Evolutionary conservation across 2,888 invertebrate genomes (phyloP).

Genomic region (Amblyjoppa proteus): DNA sequence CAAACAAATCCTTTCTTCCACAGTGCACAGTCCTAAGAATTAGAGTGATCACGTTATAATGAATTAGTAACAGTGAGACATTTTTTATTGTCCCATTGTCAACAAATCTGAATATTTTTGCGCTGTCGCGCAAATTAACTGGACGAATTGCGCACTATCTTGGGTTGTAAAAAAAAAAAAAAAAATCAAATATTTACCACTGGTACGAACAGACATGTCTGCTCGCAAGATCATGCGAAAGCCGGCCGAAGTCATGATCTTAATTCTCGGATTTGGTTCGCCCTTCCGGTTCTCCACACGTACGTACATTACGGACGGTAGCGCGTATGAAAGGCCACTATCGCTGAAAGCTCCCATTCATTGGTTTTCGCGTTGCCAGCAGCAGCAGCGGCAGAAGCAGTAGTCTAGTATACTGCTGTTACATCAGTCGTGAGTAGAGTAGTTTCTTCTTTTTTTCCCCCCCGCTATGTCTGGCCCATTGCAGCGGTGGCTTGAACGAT

Average conservation of each 20-base stretch:
- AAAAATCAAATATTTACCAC: neutral
- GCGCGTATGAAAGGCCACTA: slow-evolving; percentile 56
- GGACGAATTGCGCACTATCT: neutral
- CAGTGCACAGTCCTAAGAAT: too few species aligned
- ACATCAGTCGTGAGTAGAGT: slow-evolving; percentile 38
- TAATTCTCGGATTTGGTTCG: slow-evolving; percentile 43
- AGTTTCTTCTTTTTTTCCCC: slow-evolving; percentile 21
- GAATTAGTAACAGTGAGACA: too few species aligned
- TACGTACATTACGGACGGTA: slow-evolving; percentile 14
- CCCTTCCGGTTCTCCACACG: slow-evolving; percentile 35
- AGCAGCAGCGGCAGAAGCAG: neutral
- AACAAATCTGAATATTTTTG: too few species aligned
- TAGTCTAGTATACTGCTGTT: slow-evolving; percentile 12
- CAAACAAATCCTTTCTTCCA: too few species aligned
- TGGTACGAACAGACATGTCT: neutral
- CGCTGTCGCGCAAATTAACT: too few species aligned
- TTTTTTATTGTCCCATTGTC: too few species aligned
- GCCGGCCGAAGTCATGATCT: slow-evolving; percentile 30
- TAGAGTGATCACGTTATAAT: too few species aligned
- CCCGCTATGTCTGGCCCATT: neutral
- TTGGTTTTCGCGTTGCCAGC: slow-evolving; percentile 49
- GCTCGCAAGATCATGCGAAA: neutral
- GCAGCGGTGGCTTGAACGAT: slow-evolving; percentile 44
- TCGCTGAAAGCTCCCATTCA: slow-evolving; percentile 58
- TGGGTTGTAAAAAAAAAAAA: neutral